Base-by-base conservation (phyloP, 2,888 invertebrate species). In the Melinaea menophilus region DNA sequence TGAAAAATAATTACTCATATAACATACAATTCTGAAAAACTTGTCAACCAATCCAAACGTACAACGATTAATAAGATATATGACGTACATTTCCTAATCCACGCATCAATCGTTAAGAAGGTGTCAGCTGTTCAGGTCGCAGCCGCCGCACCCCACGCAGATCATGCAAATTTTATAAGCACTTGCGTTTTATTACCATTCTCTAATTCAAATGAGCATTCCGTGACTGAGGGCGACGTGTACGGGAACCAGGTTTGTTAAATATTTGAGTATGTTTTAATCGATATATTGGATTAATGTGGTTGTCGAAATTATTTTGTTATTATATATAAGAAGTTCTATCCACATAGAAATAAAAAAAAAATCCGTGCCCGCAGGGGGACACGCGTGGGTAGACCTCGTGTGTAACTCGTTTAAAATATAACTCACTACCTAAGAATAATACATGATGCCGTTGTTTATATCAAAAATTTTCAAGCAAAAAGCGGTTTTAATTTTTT, bases 101-200 rank as follows among this genome's bases (percentile, higher is more conserved):
- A 35, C 37, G 45, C 46, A 59, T 61, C 56, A 51, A 31, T 31
- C 51, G 51, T 51, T 51, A 51, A 51, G 51, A 51, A 51, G 51
- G 51, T 51, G 51, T 51, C 51, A 51, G 51, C 51, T 51, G 51
- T 51, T 51, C 51, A 31, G 51, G 22, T 56, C 34, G 37, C 58
- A 47, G 41, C 31, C 55, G n/a, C 51, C 45, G 58, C 62, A 31
- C 64, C 64, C 64, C 61, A 56, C 33, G 62, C 62, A 65, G 59
- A 55, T 65, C 59, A 65, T 64, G 62, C 62, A 64, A 64, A 64
- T 64, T 64, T 64, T 55, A 46, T 58, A 63, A 55, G 45, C 37
- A 58, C 56, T 61, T 61, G 61, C 62, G 45, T 55, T 59, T 65
- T 65, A 65, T 62, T 65, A 58, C 62, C 31, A 35, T 61, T 51